These are phyloP conservation scores for Nestor notabilis DNA, from an alignment of 2,113 vertebrate species.

Conservation along the genomic window DNA sequence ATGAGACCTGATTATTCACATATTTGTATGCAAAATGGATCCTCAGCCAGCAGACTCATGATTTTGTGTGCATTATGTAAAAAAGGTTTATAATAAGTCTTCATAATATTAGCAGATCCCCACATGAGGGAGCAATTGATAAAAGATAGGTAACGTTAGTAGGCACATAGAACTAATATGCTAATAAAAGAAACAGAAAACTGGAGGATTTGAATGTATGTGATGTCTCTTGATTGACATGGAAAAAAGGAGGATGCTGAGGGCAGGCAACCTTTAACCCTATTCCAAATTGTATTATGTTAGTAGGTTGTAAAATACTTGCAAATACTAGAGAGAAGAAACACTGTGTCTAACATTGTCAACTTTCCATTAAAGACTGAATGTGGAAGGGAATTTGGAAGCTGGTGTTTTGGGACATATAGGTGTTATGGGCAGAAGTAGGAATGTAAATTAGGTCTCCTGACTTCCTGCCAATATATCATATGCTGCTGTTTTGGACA, in stretches of 20 bases:
- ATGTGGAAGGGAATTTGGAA: not conserved
- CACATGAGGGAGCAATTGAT: constrained; percentile 57
- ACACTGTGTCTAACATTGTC: fast-evolving
- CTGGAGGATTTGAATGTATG: not conserved
- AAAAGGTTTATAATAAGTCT: not conserved
- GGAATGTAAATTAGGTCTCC: not conserved
- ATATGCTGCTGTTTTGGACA: not conserved
- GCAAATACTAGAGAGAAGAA: not conserved
- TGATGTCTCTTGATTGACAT: not conserved
- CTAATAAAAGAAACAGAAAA: not conserved
- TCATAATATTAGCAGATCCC: constrained; percentile 19
- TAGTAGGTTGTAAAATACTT: not conserved
- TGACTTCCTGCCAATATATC: not conserved
- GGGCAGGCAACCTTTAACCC: not conserved
- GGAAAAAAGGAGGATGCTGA: not conserved
- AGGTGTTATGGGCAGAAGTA: not conserved
- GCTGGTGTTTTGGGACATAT: not conserved
- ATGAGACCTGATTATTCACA: not conserved
- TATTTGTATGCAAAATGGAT: not conserved
- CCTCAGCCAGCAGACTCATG: not conserved
- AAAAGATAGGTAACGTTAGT: not conserved
- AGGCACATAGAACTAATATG: not conserved
- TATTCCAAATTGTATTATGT: not conserved
- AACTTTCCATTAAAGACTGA: not conserved
- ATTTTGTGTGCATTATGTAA: not conserved